Conservation (phyloP, 1,140 invertebrate genomes). For the Cepaea nemoralis region DNA sequence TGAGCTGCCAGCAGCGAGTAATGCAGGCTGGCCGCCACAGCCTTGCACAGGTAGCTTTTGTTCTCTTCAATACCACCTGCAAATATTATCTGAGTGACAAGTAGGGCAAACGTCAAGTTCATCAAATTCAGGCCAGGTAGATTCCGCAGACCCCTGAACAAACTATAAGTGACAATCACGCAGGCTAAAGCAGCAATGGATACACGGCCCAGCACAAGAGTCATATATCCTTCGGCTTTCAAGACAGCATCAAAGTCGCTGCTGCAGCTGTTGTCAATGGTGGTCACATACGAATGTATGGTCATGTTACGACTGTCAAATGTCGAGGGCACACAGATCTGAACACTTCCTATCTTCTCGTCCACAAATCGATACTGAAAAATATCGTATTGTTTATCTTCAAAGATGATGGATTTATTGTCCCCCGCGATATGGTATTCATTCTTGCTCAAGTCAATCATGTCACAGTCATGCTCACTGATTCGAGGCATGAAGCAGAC, state of each 20-base stretch:
- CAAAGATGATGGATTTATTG: conserved; percentile 54
- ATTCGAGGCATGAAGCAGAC: conserved; percentile 61
- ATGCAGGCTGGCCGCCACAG: conserved; percentile 73
- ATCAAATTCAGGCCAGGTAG: conserved; percentile 75
- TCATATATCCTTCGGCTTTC: conserved; percentile 58
- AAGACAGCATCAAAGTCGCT: conserved; percentile 45
- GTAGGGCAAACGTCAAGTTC: conserved; percentile 73
- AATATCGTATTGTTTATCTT: conserved; percentile 50
- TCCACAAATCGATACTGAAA: conserved; percentile 55
- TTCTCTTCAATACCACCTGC: conserved; percentile 56
- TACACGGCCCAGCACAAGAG: conserved; percentile 58
- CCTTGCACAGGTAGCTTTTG: conserved; percentile 56
- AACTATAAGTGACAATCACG: conserved; percentile 70
- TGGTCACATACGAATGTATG: background rate
- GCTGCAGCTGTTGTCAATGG: background rate
- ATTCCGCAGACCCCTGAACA: conserved; percentile 74
- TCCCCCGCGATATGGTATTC: conserved; percentile 66
- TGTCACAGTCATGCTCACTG: conserved; percentile 59
- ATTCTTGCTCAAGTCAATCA: conserved; percentile 68
- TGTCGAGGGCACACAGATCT: conserved; percentile 56
- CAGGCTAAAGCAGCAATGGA: conserved; percentile 61
- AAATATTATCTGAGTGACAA: conserved; percentile 74
- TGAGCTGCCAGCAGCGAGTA: conserved; percentile 76
- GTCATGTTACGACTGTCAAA: conserved; percentile 27
- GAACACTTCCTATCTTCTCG: conserved; percentile 43